These are phyloP conservation scores for Phyllopteryx taeniolatus DNA, from an alignment of 2,113 vertebrate genomes.

Conservation along the genomic window DNA sequence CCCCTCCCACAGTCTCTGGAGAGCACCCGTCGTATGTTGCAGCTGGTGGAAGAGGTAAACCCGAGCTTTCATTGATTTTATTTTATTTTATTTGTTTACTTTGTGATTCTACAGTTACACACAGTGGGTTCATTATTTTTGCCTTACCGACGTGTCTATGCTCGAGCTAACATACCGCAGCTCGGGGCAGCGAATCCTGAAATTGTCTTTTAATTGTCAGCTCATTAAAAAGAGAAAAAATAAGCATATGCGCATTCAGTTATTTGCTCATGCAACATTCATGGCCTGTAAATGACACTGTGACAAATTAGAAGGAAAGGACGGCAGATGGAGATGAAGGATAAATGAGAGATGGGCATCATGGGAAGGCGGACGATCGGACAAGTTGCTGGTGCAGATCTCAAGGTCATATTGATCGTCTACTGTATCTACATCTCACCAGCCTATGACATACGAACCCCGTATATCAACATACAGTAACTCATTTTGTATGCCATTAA, in stretches of 20 bases:
- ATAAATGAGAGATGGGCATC: neutral
- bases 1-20: conserved; percentile 85
- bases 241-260: neutral
- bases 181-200: neutral
- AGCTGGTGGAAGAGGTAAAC: conserved; percentile 98
- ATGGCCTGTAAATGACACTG: conserved; percentile 11
- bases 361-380: neutral
- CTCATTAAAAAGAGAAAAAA: neutral
- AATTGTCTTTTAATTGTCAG: conserved; percentile 1
- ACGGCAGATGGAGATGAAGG: conserved; percentile 11
- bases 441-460: neutral
- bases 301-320: conserved; percentile 12
- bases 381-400: conserved; percentile 1
- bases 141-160: neutral
- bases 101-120: neutral
- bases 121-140: neutral
- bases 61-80: neutral
- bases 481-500: neutral
- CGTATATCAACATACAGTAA: neutral
- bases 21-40: conserved; percentile 98
- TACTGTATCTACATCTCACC: conserved; percentile 22
- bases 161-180: neutral
- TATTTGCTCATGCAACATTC: conserved; percentile 16
- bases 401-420: conserved; percentile 68
- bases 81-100: neutral